These are phyloP conservation scores for Protophormia terraenovae DNA, from an alignment of 2,888 invertebrate genomes.

Conservation along the genomic window DNA sequence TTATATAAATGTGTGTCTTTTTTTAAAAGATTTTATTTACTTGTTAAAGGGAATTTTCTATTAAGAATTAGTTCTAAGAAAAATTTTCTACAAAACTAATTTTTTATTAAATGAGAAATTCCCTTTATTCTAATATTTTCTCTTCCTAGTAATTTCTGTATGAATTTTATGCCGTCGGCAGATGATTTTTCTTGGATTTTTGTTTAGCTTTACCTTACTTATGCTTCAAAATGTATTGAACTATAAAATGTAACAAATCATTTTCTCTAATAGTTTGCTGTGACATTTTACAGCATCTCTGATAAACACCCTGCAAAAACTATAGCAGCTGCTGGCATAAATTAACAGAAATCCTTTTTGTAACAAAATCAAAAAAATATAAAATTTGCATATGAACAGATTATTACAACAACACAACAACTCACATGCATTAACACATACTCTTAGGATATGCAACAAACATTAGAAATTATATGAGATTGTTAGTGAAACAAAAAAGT, in stretches of 20 bases:
- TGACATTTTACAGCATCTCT: constrained; percentile 29
- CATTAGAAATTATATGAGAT: background rate
- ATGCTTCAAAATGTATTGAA: background rate
- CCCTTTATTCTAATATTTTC: too few species aligned
- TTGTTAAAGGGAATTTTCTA: too few species aligned
- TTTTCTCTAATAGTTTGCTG: constrained; percentile 28
- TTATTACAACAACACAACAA: constrained; percentile 5
- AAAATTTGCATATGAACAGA: constrained; percentile 63
- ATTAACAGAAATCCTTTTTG: constrained; percentile 42
- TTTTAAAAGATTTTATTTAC: too few species aligned
- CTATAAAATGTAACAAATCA: constrained; percentile 29
- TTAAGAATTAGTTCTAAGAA: too few species aligned
- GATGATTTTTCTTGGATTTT: background rate
- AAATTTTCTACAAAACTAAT: too few species aligned
- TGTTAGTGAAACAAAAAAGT: constrained; percentile 11
- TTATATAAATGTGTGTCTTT: too few species aligned
- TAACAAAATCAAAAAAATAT: background rate
- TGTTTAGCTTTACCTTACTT: background rate
- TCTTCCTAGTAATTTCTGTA: too few species aligned
- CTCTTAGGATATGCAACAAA: constrained; percentile 10
- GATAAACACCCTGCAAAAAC: background rate
- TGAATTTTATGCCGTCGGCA: constrained; percentile 27
- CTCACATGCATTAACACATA: constrained; percentile 14
- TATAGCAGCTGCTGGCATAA: constrained; percentile 49
- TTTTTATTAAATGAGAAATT: too few species aligned